Evolutionary conservation across 35 echinoderm and acorn worm genomes (phyloP), one percentile per base, ranked within the genome.

Genomic region (Stichopus chloronotus): DNA sequence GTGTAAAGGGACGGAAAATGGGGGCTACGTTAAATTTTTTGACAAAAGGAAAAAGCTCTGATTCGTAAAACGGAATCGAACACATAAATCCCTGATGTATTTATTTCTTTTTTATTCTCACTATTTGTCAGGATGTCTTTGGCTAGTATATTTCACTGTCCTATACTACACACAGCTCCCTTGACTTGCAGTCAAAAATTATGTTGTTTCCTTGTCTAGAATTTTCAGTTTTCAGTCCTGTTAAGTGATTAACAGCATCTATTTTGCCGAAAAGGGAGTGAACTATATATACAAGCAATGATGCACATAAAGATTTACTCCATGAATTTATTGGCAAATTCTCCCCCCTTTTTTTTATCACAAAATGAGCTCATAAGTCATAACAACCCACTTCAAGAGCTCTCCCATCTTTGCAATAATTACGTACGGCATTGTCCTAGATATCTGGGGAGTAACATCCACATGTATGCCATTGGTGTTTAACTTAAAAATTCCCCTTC

Each of bases 351-450:
- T 74, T 74, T 74, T 74, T 43, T 43, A 43, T 74, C 69, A 74
- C 69, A 74, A n/a, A 14, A 74, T 74, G 69, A 74, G 19, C 69
- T 74, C 69, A 74, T 74, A 74, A 74, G 69, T 74, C 69, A 74
- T 74, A 74, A 74, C 69, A 74, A 74, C 17, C 14, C 8, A 74
- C 22, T 19, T 16, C 13, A 21, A 74, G 19, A 74, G 69, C 69
- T 74, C 17, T 74, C 69, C 7, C 69, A n/a, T 16, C 69, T 5
- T 7, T 20, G 22, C 17, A 74, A 74, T 74, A 74, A 74, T 74
- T 74, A 74, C 17, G 19, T 74, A 74, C n/a, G 7, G 17, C 69
- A 74, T 14, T 74, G 69, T 74, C 69, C 69, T 74, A 74, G 69
- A 74, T 74, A 74, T 74, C 69, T 74, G 19, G 19, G 5, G 6